Base-by-base conservation (phyloP, 2,888 invertebrate species). In the Mystacides longicornis region DNA sequence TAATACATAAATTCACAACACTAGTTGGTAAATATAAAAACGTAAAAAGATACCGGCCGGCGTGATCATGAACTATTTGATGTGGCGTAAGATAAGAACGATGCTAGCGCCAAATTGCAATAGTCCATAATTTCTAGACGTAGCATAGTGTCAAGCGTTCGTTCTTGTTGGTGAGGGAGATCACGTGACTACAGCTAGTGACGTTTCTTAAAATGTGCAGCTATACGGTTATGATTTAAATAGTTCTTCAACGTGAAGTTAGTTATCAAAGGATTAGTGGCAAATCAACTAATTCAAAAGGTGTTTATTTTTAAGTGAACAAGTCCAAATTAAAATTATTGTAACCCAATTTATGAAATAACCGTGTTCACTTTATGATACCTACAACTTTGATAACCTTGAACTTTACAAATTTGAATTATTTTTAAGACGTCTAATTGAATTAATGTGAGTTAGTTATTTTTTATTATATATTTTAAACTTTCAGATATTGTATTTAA, bases 1-100 rank as follows among this genome's bases (percentile, higher is more conserved):
- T 37, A 37, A 14, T 37, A 37, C 37, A 37, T 16, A 37, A 37
- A 37, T 37, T 37, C 37, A 37, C 37, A 37, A 37, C 37, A 37
- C 37, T 37, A 37, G 3, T 37, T n/a, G 7, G 16, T 14, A 37
- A 14, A 27, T 27, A 7, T 27, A 27, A 5, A 27, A n/a, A n/a
- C 27, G 11, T 11, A 27, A 27, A 27, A 27, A 7, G 5, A 27
- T 11, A 11, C 11, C 27, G 5, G 5, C 5, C 27, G 27, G 27
- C 27, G 11, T 11, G 11, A 7, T 5, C 11, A 11, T 27, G 11
- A 27, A 27, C 27, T 27, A 27, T 7, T 7, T 27, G 11, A 27
- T 27, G 5, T 11, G 14, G 3, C 37, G 16, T 14, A 37, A 16
- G 3, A 7, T 7, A 7, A 37, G 14, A 14, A 14, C 37, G 37